Evolutionary conservation across 2,888 invertebrate genomes (phyloP).

Genomic region (Folsomia manolachei): DNA sequence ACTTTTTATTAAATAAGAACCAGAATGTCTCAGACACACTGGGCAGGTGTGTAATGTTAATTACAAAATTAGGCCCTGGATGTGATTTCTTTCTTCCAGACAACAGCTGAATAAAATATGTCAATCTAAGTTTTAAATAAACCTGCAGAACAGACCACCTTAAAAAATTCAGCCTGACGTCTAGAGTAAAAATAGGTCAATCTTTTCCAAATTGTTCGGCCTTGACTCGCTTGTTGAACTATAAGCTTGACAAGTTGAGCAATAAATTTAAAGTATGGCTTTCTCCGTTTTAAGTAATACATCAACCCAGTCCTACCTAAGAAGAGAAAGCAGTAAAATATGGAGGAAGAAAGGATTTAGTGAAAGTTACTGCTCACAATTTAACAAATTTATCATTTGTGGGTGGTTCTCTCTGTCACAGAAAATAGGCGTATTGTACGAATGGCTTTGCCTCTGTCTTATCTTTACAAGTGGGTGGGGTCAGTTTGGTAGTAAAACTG

Average conservation of each 20-base stretch:
- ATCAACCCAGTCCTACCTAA: not conserved
- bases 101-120: no score
- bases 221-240: not conserved
- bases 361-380: not conserved
- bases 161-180: not conserved
- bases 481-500: no score
- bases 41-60: no score
- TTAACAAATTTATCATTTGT: conserved; percentile 4
- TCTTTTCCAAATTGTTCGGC: not conserved
- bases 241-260: not conserved
- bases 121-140: no score
- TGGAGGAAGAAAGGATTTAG: not conserved
- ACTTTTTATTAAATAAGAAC: no score
- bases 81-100: not conserved
- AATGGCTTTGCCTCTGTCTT: no score
- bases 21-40: no score
- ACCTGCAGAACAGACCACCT: no score
- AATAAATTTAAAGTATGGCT: conserved; percentile 6
- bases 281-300: not conserved
- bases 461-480: no score
- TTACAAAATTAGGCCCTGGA: not conserved
- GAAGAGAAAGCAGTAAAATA: not conserved
- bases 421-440: no score
- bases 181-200: no score
- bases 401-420: conserved; percentile 5